Evolutionary conservation across 2,113 vertebrate genomes (phyloP).

Genomic region (Arizona elegans): DNA sequence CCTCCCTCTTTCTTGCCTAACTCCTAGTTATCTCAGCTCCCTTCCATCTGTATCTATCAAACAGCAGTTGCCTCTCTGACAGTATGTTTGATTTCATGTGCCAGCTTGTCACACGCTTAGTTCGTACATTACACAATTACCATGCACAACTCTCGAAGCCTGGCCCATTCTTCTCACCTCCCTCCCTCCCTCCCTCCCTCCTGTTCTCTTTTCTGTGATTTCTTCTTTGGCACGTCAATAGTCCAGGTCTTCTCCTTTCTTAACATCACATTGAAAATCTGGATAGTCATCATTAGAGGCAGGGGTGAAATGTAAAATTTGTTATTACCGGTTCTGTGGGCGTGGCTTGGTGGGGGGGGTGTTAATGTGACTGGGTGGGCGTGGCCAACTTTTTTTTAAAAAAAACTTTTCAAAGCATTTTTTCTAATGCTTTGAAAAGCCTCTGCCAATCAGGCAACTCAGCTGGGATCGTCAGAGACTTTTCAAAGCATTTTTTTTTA

Average conservation of each 20-base stretch:
- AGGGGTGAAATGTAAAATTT: too few species aligned
- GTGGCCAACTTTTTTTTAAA: too few species aligned
- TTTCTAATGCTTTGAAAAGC: too few species aligned
- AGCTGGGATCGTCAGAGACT: too few species aligned
- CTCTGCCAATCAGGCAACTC: too few species aligned
- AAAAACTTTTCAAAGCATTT: too few species aligned
- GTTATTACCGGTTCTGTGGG: too few species aligned
- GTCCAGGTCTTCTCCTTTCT: not conserved
- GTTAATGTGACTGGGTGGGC: too few species aligned
- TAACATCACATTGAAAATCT: not conserved
- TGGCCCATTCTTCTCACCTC: not conserved
- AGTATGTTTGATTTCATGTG: not conserved
- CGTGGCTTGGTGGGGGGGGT: too few species aligned
- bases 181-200: accelerated
- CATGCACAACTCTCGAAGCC: not conserved
- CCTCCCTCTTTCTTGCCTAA: not conserved
- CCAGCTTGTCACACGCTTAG: not conserved
- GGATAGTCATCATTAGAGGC: not conserved
- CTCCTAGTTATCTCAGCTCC: accelerated
- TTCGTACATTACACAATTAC: not conserved
- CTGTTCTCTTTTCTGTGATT: not conserved
- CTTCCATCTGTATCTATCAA: not conserved
- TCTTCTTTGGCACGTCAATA: not conserved
- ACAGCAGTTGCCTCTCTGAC: not conserved
- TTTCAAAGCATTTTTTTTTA: too few species aligned